Evolutionary conservation across 2,113 vertebrate species (phyloP), one percentile per base, ranked within the genome.

Genomic region (Indicator maculatus): DNA sequence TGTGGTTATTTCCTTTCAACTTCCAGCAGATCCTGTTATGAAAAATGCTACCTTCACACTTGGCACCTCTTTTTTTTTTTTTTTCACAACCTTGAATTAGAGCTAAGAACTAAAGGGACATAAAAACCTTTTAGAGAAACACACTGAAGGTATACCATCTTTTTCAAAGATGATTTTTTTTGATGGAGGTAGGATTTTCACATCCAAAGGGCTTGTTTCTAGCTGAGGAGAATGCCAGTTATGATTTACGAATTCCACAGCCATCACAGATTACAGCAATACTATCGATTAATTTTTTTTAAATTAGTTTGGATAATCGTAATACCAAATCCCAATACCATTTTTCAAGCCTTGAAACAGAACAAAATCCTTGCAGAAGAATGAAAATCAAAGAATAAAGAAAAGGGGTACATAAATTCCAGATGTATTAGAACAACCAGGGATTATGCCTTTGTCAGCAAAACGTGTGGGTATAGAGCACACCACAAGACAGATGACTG

Each of bases 71-170:
- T 47, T 45, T 45, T 41, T 41, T 41, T 41, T 41, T 41, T 41
- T 41, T 14, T 41, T 41, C 14, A 13, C 41, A 50, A 50, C 18
- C 18, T 18, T 50, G 52, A 26, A 53, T 53, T 27, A 53, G 24
- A 53, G 52, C 24, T 53, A 53, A 53, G 52, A 53, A 53, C 52
- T 53, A 27, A 53, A 53, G 52, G 21, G 52, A 53, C 52, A 53
- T 26, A 14, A 53, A 53, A 26, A 53, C 12, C 52, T 53, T 53
- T 26, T 26, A 53, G 52, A 27, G 13, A 87, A 75, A 31, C 24
- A 30, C 0, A 0, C 31, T 33, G 13, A 82, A 7, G 8, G 18
- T 28, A 17, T 33, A 90, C 13, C 76, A 44, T 4, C 1, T 61
- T 75, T 86, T 61, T 44, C 33, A 84, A 71, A 72, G 44, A 41